Base-by-base conservation (phyloP, 2,888 invertebrate species). In the Epistrophe eligans region DNA sequence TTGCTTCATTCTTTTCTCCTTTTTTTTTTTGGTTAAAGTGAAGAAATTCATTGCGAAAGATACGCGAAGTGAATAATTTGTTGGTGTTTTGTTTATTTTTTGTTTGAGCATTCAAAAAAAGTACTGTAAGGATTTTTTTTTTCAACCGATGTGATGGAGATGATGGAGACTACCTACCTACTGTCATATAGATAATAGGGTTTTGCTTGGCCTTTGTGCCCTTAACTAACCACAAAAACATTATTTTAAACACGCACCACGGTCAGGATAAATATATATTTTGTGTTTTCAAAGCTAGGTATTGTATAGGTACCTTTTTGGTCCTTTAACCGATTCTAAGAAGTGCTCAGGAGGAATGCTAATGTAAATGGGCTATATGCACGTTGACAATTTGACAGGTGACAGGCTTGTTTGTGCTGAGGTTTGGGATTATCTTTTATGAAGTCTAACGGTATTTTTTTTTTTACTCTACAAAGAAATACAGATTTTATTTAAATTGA, bases 311-410 rank as follows among this genome's bases (percentile, higher is more conserved):
- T 48, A 19, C 50, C 19, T 64, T 66, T 66, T 17, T 28, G 10
- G n/a, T 13, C 28, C 35, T 67, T 67, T 7, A 67, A 35, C 66
- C 48, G 13, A 50, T 50, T 67, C 0, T 8, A 43, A 15, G 24
- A 35, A 48, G 17, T 4, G 13, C 35, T 28, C 32, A 76, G 76
- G 74, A 43, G 11, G 70, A 77, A 77, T 82, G 64, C 52, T 71
- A 82, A 82, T 85, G 74, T 55, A 66, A 82, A 85, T 82, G 70
- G 73, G 80, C 28, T 45, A 52, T 45, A 45, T 19, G 45, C 48
- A 57, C 64, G 85, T 74, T 82, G 85, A 85, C 82, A 77, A 79
- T 71, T 82, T 82, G 85, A 85, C 85, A 85, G 85, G 82, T 85
- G 82, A 71, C 82, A 82, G 67, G 38, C 24, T 70, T 81, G 77